phyloP scores from a whole-genome alignment of 2,888 invertebrate species.

The Monochamus alternatus region DNA sequence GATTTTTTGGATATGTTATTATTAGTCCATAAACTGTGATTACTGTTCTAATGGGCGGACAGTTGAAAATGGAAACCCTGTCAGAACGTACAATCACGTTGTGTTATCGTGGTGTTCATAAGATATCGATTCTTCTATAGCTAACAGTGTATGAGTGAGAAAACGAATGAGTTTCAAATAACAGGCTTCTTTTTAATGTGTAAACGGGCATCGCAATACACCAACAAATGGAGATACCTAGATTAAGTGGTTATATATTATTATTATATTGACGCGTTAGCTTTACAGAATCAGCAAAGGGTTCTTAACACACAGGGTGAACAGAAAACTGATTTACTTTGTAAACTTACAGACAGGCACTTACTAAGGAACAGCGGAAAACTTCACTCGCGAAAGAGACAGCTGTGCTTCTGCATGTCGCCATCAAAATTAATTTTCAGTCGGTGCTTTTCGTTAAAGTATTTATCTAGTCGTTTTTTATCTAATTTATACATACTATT shows the following conservation, averaged over 20 bases:
- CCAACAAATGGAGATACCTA: slow-evolving; percentile 50
- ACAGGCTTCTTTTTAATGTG: slow-evolving; percentile 29
- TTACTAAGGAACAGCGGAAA: slow-evolving; percentile 15
- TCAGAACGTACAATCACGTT: slow-evolving; percentile 65
- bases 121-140: slow-evolving; percentile 68
- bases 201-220: slow-evolving; percentile 29
- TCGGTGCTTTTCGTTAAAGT: slow-evolving; percentile 46
- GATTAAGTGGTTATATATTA: slow-evolving; percentile 42
- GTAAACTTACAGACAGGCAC: background rate
- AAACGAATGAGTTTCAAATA: slow-evolving; percentile 27
- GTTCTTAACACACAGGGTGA: slow-evolving; percentile 27
- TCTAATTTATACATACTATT: slow-evolving; percentile 40
- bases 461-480: slow-evolving; percentile 46
- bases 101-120: slow-evolving; percentile 71
- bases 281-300: slow-evolving; percentile 33
- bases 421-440: slow-evolving; percentile 33
- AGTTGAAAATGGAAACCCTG: slow-evolving; percentile 40
- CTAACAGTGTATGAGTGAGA: slow-evolving; percentile 61
- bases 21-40: slow-evolving; percentile 70
- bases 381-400: slow-evolving; percentile 28
- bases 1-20: slow-evolving; percentile 66
- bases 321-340: slow-evolving; percentile 2
- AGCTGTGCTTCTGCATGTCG: slow-evolving; percentile 30
- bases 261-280: slow-evolving; percentile 31
- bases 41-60: slow-evolving; percentile 54